Conservation (phyloP, 2,888 invertebrate genomes). For the Calameuta filiformis region DNA sequence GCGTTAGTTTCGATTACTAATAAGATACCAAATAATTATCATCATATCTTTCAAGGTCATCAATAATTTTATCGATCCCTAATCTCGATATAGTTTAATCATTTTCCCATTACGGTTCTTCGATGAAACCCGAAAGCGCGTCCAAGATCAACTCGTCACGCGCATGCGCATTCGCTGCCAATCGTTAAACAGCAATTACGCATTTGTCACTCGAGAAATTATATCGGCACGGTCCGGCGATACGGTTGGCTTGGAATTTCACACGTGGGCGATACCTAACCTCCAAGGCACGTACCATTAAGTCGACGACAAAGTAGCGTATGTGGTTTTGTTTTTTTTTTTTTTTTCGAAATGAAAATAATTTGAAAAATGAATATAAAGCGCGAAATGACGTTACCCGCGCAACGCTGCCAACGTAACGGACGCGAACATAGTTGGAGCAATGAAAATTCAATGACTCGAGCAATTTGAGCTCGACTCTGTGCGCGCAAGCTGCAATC, state of each 20-base stretch:
- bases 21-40: not conserved
- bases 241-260: not conserved
- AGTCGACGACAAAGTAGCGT: not conserved
- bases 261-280: not conserved
- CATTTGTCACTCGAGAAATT: not conserved
- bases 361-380: not conserved
- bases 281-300: not conserved
- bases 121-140: fast-evolving
- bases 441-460: constrained; percentile 53
- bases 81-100: not conserved
- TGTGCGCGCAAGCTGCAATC: constrained; percentile 39
- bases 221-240: not conserved
- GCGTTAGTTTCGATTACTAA: not conserved
- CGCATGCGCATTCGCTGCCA: not conserved
- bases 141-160: not conserved
- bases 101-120: not conserved
- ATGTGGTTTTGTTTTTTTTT: not conserved
- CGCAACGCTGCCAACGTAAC: not conserved
- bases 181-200: not conserved
- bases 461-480: constrained; percentile 41
- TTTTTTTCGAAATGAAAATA: not conserved
- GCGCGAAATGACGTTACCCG: not conserved
- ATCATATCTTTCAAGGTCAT: not conserved
- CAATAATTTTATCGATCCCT: not conserved
- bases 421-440: constrained; percentile 24